Percentiles rank a stretch among this genome's conserved stretches.
These are phyloP conservation scores for Heloderma charlesbogerti DNA, from an alignment of 2,113 vertebrate genomes.

Conservation along the genomic window DNA sequence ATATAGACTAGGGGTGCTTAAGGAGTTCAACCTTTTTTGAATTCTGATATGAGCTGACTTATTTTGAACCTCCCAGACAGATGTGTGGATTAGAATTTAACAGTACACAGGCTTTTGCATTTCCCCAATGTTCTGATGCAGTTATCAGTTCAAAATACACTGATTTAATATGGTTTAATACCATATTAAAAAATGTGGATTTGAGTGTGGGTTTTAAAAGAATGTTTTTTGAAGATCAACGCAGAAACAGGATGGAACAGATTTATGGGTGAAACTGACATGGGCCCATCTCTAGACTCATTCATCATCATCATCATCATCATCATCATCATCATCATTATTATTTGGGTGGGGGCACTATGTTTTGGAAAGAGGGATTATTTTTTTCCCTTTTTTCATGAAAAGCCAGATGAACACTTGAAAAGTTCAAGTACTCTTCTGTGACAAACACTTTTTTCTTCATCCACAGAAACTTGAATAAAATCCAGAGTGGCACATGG, in stretches of 20 bases:
- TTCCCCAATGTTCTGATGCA: neutral
- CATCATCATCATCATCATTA: too few species aligned
- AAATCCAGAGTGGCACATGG: slow-evolving; percentile 38
- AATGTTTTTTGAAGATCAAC: neutral
- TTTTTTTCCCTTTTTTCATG: neutral
- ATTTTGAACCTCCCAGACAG: neutral
- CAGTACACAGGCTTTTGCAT: neutral
- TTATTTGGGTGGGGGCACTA: neutral
- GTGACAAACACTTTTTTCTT: slow-evolving; percentile 19
- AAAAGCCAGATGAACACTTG: neutral
- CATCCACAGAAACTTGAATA: slow-evolving; percentile 46
- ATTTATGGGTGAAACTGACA: neutral
- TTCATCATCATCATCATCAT: too few species aligned
- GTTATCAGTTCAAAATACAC: neutral
- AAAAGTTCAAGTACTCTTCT: slow-evolving; percentile 11
- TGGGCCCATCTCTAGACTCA: slow-evolving; percentile 29
- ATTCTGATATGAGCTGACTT: neutral
- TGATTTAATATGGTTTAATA: too few species aligned
- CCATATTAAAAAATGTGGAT: neutral
- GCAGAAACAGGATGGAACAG: neutral
- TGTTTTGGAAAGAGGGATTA: neutral
- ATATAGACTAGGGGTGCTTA: neutral
- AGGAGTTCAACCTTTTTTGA: neutral
- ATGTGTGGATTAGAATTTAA: neutral
- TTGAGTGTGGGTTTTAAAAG: neutral